These are phyloP conservation scores for Lepidurus packardi DNA, from an alignment of 1,140 invertebrate species.

Conservation along the genomic window DNA sequence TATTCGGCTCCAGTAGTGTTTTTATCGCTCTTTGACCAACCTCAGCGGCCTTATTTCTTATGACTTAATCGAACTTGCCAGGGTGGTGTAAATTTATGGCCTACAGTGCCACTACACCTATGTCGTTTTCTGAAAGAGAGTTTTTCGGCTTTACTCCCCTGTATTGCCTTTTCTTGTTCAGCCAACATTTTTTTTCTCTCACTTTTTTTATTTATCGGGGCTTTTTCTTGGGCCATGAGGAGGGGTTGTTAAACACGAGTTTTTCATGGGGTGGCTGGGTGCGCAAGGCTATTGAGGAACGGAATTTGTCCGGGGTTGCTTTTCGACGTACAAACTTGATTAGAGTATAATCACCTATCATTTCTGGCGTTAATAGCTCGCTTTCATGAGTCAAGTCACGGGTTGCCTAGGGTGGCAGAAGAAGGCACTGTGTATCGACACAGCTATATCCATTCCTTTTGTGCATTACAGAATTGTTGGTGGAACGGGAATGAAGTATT, in stretches of 20 bases:
- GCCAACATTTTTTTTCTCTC: too few relatives aligned
- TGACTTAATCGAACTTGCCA: conserved; percentile 6
- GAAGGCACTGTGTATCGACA: too few relatives aligned
- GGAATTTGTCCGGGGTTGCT: background rate
- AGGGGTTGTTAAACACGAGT: too few relatives aligned
- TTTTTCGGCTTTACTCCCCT: too few relatives aligned
- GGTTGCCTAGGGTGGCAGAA: background rate
- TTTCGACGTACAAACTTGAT: background rate
- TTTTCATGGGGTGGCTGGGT: background rate
- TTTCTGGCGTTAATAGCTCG: conserved; percentile 8
- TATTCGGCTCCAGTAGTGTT: background rate
- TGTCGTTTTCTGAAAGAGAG: too few relatives aligned
- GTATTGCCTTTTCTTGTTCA: too few relatives aligned
- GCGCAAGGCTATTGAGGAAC: background rate
- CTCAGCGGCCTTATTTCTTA: background rate
- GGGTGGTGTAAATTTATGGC: background rate
- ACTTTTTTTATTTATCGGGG: too few relatives aligned
- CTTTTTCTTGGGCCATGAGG: too few relatives aligned
- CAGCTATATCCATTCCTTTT: too few relatives aligned
- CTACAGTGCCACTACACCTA: background rate
- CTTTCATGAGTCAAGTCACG: background rate
- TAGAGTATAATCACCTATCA: background rate
- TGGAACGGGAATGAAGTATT: too few relatives aligned
- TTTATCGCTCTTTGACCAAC: background rate
- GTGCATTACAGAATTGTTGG: too few relatives aligned